A percentile compares a stretch with the other conserved stretches of the same genome.
Evolutionary conservation across 2,888 invertebrate genomes (phyloP).

Genomic region (Hydropsyche betteni): DNA sequence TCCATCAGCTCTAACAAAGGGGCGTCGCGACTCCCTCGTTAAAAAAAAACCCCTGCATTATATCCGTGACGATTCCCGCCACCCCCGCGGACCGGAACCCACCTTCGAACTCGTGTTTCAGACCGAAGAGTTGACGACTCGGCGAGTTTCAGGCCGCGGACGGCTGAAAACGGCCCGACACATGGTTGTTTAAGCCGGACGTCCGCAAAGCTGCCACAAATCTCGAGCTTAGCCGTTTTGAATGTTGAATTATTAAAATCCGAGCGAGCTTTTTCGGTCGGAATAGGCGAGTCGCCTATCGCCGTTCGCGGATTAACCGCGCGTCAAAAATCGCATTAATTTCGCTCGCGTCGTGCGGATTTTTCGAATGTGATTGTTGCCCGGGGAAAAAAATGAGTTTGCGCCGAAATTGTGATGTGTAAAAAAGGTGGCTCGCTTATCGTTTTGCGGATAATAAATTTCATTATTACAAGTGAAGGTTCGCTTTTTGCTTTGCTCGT

Average conservation of each 20-base stretch:
- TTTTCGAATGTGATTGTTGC: not conserved
- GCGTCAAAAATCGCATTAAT: conserved; percentile 16
- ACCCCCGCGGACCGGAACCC: not conserved
- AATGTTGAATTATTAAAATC: conserved; percentile 48
- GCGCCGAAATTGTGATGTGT: not conserved
- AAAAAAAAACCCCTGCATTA: conserved; percentile 42
- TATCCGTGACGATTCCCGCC: not conserved
- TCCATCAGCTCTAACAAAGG: conserved; percentile 49
- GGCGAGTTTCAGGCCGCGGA: conserved; percentile 32
- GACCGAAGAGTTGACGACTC: conserved; percentile 18
- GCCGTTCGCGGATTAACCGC: conserved; percentile 1
- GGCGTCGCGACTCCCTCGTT: conserved; percentile 42
- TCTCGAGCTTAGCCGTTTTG: conserved; percentile 48
- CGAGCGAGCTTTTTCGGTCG: conserved; percentile 35
- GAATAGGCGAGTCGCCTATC: conserved; percentile 14
- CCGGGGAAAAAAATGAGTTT: not conserved
- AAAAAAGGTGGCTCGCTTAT: no score
- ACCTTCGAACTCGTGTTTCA: not conserved
- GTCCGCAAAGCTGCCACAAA: conserved; percentile 46
- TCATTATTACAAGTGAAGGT: no score
- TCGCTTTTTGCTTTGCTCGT: no score
- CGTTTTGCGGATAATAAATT: no score
- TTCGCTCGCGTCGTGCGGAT: not conserved
- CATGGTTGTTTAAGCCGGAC: conserved; percentile 43
- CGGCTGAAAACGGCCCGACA: conserved; percentile 21